These are phyloP conservation scores for Synergus gifuensis DNA, from an alignment of 2,888 invertebrate genomes.

Conservation along the genomic window DNA sequence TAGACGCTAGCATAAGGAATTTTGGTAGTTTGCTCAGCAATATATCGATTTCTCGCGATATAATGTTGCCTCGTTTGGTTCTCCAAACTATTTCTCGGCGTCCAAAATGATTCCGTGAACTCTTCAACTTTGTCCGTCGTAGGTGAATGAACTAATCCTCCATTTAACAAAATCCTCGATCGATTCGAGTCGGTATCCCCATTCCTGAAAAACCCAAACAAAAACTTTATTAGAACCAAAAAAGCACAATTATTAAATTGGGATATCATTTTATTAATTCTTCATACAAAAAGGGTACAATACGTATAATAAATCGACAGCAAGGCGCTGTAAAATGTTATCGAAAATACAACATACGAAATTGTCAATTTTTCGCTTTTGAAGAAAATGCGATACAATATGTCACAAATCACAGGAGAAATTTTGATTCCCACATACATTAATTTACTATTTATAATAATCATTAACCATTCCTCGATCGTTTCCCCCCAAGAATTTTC, in stretches of 20 bases:
- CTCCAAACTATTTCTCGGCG: conserved; percentile 68
- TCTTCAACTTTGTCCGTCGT: conserved; percentile 64
- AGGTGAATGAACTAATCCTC: conserved; percentile 59
- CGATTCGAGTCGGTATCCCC: conserved; percentile 65
- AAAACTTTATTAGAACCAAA: conserved; percentile 17
- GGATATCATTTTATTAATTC: neutral
- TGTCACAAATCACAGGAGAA: neutral
- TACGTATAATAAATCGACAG: neutral
- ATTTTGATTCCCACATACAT: neutral
- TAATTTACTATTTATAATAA: neutral
- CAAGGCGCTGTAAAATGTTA: neutral
- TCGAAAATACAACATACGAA: neutral
- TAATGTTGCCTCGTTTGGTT: conserved; percentile 80
- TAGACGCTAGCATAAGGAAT: conserved; percentile 73
- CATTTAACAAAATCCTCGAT: conserved; percentile 65
- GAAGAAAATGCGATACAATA: neutral
- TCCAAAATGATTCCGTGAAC: conserved; percentile 67
- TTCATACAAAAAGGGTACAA: neutral
- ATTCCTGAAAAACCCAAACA: conserved; percentile 63
- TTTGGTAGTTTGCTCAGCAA: conserved; percentile 77
- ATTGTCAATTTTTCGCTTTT: neutral
- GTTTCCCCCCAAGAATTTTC: conserved; percentile 18
- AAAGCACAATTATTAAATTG: neutral
- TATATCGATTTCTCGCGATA: conserved; percentile 80
- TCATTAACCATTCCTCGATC: neutral